phyloP scores from a whole-genome alignment of 2,888 invertebrate genomes.

The Ditula angustiorana region DNA sequence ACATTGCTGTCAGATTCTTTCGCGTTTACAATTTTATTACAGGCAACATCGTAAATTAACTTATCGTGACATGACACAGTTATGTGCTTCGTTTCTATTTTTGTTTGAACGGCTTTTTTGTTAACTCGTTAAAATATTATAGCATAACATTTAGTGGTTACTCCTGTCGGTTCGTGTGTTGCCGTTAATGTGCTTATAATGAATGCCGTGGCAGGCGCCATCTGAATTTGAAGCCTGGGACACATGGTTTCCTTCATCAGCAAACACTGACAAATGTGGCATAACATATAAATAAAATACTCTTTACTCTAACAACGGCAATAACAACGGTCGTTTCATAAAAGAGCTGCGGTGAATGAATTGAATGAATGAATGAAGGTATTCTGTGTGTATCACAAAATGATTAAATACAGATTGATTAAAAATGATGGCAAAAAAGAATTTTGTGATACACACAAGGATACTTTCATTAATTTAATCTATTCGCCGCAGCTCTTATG shows the following conservation, averaged over 20 bases:
- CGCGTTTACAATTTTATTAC: background rate
- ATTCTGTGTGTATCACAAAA: too few species aligned
- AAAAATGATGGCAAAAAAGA: too few species aligned
- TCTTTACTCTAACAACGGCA: too few species aligned
- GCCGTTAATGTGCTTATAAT: constrained; percentile 55
- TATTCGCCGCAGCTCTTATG: too few species aligned
- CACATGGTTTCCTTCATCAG: background rate
- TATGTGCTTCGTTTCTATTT: constrained; percentile 23
- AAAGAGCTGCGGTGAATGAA: too few species aligned
- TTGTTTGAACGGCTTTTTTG: constrained; percentile 18
- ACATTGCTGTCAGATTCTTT: background rate
- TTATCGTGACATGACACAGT: constrained; percentile 25
- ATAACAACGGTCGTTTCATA: too few species aligned
- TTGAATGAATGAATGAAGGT: too few species aligned
- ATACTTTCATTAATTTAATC: too few species aligned
- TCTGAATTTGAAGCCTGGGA: constrained; percentile 20
- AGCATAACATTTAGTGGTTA: constrained; percentile 24
- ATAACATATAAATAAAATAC: background rate
- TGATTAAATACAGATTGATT: too few species aligned
- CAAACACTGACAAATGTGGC: background rate
- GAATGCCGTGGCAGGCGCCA: constrained; percentile 41
- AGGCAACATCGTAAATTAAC: constrained; percentile 15
- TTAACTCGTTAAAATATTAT: constrained; percentile 35
- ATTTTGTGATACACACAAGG: too few species aligned
- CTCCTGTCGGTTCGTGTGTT: constrained; percentile 42